phyloP scores from a whole-genome alignment of 2,113 vertebrate species.

The Solenodon paradoxus region DNA sequence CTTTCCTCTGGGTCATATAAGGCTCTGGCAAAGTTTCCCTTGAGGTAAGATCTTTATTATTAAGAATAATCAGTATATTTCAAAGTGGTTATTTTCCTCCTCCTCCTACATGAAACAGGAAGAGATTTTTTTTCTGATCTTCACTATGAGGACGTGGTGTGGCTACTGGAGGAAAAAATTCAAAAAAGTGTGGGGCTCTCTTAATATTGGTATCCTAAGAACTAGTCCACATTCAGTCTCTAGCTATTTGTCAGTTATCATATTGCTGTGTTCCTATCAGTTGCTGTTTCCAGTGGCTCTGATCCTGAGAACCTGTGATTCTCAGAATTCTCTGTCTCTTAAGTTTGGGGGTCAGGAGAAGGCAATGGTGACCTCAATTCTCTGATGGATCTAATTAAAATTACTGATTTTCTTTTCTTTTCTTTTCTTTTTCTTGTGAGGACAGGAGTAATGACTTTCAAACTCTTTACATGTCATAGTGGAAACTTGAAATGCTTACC shows the following conservation, averaged over 20 bases:
- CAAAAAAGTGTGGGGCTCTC: neutral
- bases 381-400: neutral
- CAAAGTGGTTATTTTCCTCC: neutral
- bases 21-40: neutral
- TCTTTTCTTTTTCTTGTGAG: neutral
- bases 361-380: neutral
- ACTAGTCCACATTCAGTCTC: neutral
- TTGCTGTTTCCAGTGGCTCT: neutral
- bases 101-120: neutral
- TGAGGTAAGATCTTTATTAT: neutral
- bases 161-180: neutral
- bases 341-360: neutral
- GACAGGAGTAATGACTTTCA: neutral
- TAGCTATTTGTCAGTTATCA: neutral
- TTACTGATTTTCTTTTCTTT: neutral
- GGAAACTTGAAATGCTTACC: neutral
- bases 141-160: neutral
- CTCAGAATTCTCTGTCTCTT: neutral
- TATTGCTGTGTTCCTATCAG: neutral
- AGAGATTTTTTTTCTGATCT: neutral
- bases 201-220: neutral
- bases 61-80: neutral
- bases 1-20: neutral
- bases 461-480: neutral
- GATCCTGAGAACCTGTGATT: neutral